A percentile compares a stretch with the other conserved stretches of the same genome.
These are phyloP conservation scores for Drosophila micromelanica DNA, from an alignment of 1,140 invertebrate species.

Conservation along the genomic window DNA sequence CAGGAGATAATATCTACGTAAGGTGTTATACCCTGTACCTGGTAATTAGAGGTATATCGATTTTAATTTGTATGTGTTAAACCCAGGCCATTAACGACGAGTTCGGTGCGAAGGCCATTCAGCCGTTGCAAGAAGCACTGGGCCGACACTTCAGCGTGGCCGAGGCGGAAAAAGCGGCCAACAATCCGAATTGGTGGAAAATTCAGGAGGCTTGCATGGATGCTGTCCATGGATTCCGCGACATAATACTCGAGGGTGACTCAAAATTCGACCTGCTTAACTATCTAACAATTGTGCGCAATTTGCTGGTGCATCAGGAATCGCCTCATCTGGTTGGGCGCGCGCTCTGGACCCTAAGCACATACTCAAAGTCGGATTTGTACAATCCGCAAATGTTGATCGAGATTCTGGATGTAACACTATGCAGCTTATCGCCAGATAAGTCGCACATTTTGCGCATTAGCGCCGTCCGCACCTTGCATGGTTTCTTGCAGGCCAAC, in stretches of 20 bases:
- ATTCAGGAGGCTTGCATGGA: slow-evolving; percentile 90
- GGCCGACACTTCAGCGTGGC: slow-evolving; percentile 88
- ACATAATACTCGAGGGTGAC: slow-evolving; percentile 86
- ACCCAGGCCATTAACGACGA: slow-evolving; percentile 87
- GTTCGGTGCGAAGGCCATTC: slow-evolving; percentile 87
- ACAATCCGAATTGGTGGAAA: slow-evolving; percentile 90
- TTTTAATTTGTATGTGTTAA: slow-evolving; percentile 42
- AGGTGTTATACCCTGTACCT: no score
- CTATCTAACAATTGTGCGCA: slow-evolving; percentile 87
- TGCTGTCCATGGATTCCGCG: slow-evolving; percentile 87
- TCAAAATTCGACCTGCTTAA: slow-evolving; percentile 88
- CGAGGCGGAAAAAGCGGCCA: slow-evolving; percentile 85
- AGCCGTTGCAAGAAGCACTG: slow-evolving; percentile 87
- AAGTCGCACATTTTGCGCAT: slow-evolving; percentile 76
- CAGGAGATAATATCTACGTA: no score
- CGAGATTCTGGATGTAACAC: slow-evolving; percentile 73
- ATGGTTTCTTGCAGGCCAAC: slow-evolving; percentile 86
- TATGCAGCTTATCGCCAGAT: slow-evolving; percentile 71
- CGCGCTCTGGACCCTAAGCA: slow-evolving; percentile 89
- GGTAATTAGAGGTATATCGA: no score
- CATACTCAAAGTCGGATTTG: slow-evolving; percentile 86
- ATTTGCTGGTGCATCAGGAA: slow-evolving; percentile 73
- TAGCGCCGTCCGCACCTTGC: slow-evolving; percentile 68
- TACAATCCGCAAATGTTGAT: slow-evolving; percentile 78
- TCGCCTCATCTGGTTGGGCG: slow-evolving; percentile 89